Base-by-base conservation (phyloP, 2,888 invertebrate genomes). In the Zelleria hepariella region DNA sequence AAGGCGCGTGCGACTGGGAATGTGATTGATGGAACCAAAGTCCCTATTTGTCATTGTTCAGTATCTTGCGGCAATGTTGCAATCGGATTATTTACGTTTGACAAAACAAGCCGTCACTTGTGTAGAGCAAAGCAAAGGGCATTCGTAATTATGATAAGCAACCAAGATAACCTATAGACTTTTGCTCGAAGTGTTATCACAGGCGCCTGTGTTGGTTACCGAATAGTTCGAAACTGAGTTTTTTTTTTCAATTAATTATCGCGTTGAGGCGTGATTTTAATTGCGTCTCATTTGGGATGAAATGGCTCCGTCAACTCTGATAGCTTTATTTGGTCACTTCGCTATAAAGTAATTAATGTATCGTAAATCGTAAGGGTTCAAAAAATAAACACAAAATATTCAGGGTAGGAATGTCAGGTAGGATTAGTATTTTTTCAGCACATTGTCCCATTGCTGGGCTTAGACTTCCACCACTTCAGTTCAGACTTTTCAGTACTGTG, bases 141-240 rank as follows among this genome's bases (percentile, higher is more conserved):
- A 71, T 67, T n/a, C n/a, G n/a, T 69, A 67, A 62, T 62, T 61
- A 63, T 64, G 64, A 23, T 51, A 51, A 21, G 51, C 23, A 8
- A 18, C 20, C 10, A 10, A 1, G 27, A 42, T 26, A 26, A 23
- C 48, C 23, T 20, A 5, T 27, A n/a, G 52, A 52, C 51, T 53
- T 59, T 15, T 52, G 52, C 61, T 47, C 53, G 32, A 26, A 23
- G 42, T 56, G 57, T 59, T 61, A 61, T 61, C 32, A 15, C 56
- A 42, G 21, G 42, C 42, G 32, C 15, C 5, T 23, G 58, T 58
- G 15, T 42, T 42, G 4, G 10, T 42, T 4, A 42, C 15, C 15
- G 15, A 42, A 42, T 42, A 15, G 32, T 10, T 10, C 32, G 32
- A 42, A 15, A 42, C n/a, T n/a, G n/a, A n/a, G n/a, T n/a, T n/a